Percentiles rank a stretch among this genome's conserved stretches.
These are phyloP conservation scores for Porites divaricata DNA, from an alignment of 92 coral and sea anemone genomes.

Conservation along the genomic window DNA sequence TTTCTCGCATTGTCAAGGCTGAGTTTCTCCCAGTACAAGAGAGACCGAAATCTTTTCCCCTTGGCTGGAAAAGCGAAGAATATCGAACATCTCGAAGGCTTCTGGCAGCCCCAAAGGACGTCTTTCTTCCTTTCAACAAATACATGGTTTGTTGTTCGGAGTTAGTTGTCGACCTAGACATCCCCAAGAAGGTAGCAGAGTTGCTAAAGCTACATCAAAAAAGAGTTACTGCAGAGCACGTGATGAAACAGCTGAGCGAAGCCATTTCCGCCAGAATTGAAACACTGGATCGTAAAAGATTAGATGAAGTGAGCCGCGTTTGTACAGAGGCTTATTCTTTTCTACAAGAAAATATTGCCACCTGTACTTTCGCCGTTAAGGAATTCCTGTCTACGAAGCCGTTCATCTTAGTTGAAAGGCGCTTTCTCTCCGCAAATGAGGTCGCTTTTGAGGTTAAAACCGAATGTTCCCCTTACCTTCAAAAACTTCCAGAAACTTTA, in stretches of 20 bases:
- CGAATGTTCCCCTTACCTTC: constrained; percentile 63
- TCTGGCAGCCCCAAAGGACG: constrained; percentile 36
- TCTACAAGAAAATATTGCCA: constrained; percentile 26
- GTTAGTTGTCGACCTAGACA: constrained; percentile 18
- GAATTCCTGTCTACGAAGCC: background rate
- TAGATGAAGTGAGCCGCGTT: constrained; percentile 36
- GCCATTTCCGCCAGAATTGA: constrained; percentile 22
- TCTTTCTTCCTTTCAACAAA: constrained; percentile 1
- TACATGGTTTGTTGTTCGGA: constrained; percentile 53
- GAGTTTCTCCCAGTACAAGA: constrained; percentile 46
- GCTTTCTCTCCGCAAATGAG: constrained; percentile 41
- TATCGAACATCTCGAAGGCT: background rate
- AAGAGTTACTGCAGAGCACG: constrained; percentile 4
- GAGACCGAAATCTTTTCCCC: constrained; percentile 44
- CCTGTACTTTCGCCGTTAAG: background rate
- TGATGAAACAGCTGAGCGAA: constrained; percentile 25
- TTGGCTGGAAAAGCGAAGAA: constrained; percentile 53
- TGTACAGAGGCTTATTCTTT: constrained; percentile 47
- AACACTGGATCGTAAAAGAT: background rate
- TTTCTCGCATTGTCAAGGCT: background rate
- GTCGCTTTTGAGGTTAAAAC: constrained; percentile 47
- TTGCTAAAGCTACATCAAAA: constrained; percentile 22
- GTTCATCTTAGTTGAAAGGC: constrained; percentile 46
- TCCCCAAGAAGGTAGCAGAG: constrained; percentile 7
- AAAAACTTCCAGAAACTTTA: constrained; percentile 41